phyloP scores from a whole-genome alignment of 2,113 vertebrate species.

The Raja brachyura region DNA sequence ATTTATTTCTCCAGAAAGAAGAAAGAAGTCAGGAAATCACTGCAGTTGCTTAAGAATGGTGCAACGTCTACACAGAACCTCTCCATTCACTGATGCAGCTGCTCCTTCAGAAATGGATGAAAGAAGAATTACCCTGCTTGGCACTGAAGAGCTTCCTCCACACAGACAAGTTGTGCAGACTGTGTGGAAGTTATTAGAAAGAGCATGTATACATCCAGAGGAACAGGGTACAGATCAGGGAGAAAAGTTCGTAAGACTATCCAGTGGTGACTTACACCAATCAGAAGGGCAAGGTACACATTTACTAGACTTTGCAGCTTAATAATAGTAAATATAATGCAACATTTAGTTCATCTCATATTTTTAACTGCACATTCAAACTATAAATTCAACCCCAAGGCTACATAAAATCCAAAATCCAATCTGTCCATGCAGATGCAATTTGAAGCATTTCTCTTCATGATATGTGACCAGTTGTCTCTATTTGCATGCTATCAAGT shows the following conservation, averaged over 20 bases:
- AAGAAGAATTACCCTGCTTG: constrained; percentile 34
- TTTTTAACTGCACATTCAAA: not conserved
- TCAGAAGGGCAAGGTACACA: constrained; percentile 1
- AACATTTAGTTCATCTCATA: not conserved
- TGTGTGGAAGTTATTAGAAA: constrained; percentile 17
- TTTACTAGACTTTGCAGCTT: not conserved
- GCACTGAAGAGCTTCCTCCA: constrained; percentile 27
- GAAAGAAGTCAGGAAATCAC: constrained; percentile 32
- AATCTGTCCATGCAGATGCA: not conserved
- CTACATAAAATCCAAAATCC: not conserved
- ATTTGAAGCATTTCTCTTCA: not conserved
- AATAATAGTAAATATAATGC: not conserved
- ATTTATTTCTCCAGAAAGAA: constrained; percentile 31
- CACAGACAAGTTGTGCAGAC: not conserved
- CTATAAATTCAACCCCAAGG: not conserved
- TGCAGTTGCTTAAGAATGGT: constrained; percentile 35
- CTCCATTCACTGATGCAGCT: constrained; percentile 36
- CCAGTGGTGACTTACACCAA: not conserved
- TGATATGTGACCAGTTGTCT: not conserved
- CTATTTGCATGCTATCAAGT: not conserved
- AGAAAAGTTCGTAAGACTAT: not conserved
- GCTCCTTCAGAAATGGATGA: constrained; percentile 12
- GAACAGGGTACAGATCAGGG: constrained; percentile 10
- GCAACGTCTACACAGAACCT: constrained; percentile 27
- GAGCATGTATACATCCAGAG: not conserved